Percentiles rank a stretch among this genome's conserved stretches.
These are phyloP conservation scores for Papilio dardanus DNA, from an alignment of 1,140 invertebrate genomes.

Conservation along the genomic window DNA sequence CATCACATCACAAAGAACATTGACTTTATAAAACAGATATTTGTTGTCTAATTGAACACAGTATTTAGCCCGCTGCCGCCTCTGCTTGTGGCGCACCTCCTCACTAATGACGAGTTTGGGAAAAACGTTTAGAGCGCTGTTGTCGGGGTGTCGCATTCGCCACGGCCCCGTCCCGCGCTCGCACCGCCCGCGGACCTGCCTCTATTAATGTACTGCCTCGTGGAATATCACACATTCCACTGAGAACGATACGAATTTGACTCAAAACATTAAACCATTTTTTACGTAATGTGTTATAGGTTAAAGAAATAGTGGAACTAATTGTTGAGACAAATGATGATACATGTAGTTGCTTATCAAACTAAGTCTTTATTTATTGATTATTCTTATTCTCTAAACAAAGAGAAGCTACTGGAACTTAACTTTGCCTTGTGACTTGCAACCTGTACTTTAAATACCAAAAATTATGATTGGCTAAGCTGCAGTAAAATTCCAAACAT, in stretches of 20 bases:
- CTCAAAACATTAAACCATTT: background rate
- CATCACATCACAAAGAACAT: no score
- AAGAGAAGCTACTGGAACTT: no score
- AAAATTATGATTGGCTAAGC: background rate
- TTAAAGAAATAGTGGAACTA: background rate
- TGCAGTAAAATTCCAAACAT: background rate
- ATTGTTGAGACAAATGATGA: background rate
- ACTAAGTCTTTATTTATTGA: no score
- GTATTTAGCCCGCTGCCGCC: background rate
- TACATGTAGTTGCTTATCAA: background rate
- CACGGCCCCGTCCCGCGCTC: conserved; percentile 38
- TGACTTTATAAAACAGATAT: no score
- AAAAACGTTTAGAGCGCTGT: conserved; percentile 62
- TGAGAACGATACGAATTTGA: background rate
- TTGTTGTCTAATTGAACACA: background rate
- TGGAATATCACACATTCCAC: conserved; percentile 8
- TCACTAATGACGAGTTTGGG: conserved; percentile 70
- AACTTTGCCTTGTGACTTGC: no score
- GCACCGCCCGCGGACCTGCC: conserved; percentile 36
- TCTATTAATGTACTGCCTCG: conserved; percentile 12
- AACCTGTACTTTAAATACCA: no score
- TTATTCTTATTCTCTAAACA: no score
- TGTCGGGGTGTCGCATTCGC: conserved; percentile 47
- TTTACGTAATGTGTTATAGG: background rate
- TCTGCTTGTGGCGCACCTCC: conserved; percentile 40